These are phyloP conservation scores for Stomatorhinus ivindoensis DNA, from an alignment of 2,113 vertebrate genomes.

Conservation along the genomic window DNA sequence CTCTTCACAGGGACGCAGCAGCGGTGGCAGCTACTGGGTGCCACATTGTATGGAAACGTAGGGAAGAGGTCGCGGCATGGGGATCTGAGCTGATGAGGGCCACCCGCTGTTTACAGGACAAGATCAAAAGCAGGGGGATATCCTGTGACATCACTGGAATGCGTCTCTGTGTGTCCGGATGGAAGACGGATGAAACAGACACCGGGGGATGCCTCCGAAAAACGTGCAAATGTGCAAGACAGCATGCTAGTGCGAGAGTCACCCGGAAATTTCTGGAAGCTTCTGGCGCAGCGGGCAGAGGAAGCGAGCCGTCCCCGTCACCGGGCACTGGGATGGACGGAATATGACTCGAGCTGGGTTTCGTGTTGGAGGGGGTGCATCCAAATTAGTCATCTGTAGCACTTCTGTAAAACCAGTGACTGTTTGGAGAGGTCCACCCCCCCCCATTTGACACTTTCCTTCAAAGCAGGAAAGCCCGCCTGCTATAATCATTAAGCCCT, in stretches of 20 bases:
- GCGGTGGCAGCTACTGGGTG: neutral
- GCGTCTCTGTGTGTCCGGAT: neutral
- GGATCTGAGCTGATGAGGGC: neutral
- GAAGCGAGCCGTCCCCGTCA: neutral
- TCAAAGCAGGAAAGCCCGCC: constrained; percentile 2
- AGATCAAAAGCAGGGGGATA: constrained; percentile 3
- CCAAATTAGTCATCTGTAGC: neutral
- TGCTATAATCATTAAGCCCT: constrained; percentile 17
- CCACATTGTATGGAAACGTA: constrained; percentile 2
- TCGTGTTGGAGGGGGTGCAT: neutral
- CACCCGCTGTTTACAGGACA: neutral
- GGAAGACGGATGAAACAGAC: neutral
- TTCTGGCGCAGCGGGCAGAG: neutral
- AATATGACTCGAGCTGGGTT: neutral
- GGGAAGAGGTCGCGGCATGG: neutral
- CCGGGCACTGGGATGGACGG: neutral
- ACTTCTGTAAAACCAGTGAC: neutral
- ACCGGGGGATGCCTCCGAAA: neutral
- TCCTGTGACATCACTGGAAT: neutral
- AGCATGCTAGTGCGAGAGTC: neutral
- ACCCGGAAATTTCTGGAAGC: neutral
- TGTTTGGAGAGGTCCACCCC: neutral
- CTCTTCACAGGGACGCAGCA: neutral
- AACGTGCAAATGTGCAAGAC: neutral
- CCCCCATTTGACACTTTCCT: neutral